These are phyloP conservation scores for Dromius quadrimaculatus DNA, from an alignment of 2,888 invertebrate genomes.

Conservation along the genomic window DNA sequence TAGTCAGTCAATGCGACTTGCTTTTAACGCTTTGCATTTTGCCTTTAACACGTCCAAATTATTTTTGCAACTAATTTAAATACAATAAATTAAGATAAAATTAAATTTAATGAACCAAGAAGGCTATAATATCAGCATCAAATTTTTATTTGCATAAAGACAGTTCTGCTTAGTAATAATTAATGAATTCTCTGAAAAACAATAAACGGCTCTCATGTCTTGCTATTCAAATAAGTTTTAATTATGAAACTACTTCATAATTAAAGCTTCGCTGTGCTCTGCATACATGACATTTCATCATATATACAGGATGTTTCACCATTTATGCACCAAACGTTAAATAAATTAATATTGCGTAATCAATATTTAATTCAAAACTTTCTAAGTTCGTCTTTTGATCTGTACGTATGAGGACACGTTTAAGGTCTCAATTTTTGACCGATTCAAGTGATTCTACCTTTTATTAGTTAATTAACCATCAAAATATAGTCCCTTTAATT, in stretches of 20 bases:
- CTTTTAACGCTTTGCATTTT: no score
- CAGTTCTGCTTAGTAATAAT: slow-evolving; percentile 6
- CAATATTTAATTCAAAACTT: neutral
- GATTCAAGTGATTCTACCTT: no score
- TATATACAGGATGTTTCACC: neutral
- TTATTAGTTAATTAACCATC: no score
- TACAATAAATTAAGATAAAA: slow-evolving; percentile 22
- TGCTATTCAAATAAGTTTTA: slow-evolving; percentile 10
- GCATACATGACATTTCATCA: slow-evolving; percentile 3
- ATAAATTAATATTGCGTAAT: no score
- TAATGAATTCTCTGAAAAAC: slow-evolving; percentile 28
- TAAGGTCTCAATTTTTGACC: no score
- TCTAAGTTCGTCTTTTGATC: no score
- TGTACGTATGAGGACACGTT: no score
- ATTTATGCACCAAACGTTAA: no score
- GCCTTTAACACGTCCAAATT: neutral
- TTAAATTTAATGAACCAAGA: slow-evolving; percentile 34
- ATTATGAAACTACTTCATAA: slow-evolving; percentile 3
- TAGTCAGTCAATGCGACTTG: no score
- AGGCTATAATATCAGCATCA: neutral
- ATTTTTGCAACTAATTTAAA: slow-evolving; percentile 30
- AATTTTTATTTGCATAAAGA: slow-evolving; percentile 23
- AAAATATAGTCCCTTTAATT: no score
- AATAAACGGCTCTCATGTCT: slow-evolving; percentile 25
- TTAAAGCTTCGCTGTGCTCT: slow-evolving; percentile 2